phyloP scores from a whole-genome alignment of 2,888 invertebrate species.

The Emmelina monodactyla region DNA sequence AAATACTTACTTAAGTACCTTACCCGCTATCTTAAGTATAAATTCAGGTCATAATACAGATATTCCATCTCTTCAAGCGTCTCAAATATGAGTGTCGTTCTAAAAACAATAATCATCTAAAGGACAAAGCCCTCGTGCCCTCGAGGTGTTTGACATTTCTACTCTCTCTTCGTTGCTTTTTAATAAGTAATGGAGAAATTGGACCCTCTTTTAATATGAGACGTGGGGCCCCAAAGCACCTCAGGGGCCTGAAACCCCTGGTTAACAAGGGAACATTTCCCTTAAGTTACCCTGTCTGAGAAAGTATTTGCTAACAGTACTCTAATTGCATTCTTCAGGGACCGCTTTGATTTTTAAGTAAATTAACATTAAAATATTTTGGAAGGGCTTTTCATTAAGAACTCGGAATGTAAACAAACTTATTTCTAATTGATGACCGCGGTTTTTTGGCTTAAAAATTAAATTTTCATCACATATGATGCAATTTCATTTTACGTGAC shows the following conservation, averaged over 20 bases:
- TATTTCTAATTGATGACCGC: too few species aligned
- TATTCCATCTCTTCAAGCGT: too few species aligned
- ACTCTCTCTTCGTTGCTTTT: slow-evolving; percentile 38
- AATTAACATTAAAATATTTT: neutral
- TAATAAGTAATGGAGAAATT: slow-evolving; percentile 38
- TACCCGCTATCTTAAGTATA: too few species aligned
- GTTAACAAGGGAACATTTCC: slow-evolving; percentile 23
- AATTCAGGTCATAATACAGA: too few species aligned
- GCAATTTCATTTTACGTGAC: too few species aligned
- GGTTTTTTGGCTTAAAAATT: too few species aligned
- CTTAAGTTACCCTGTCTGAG: slow-evolving; percentile 38
- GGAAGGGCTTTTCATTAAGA: too few species aligned
- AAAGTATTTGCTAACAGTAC: slow-evolving; percentile 20
- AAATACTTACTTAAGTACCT: too few species aligned
- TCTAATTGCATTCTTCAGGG: slow-evolving; percentile 33
- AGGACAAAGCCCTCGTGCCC: slow-evolving; percentile 26
- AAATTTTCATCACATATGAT: too few species aligned
- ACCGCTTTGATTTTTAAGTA: neutral
- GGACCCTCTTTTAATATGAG: slow-evolving; percentile 56
- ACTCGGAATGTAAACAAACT: too few species aligned
- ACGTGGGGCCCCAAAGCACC: slow-evolving; percentile 39
- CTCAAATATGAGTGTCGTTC: too few species aligned
- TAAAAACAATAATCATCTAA: slow-evolving; percentile 21
- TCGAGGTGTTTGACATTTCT: slow-evolving; percentile 36
- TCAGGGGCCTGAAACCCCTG: slow-evolving; percentile 24